phyloP scores from a whole-genome alignment of 2,888 invertebrate species.

The Hyles lineata region DNA sequence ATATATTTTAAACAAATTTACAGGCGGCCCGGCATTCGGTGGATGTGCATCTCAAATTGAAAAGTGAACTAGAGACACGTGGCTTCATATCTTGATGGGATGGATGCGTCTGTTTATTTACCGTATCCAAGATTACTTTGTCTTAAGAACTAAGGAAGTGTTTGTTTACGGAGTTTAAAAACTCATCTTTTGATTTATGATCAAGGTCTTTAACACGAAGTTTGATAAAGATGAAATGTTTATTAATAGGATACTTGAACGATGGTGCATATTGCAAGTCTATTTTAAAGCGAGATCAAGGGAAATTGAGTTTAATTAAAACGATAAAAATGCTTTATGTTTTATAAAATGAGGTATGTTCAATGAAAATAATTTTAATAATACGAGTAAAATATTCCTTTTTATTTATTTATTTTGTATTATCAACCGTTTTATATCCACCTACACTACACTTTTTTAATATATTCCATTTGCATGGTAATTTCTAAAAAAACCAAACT shows the following conservation, averaged over 20 bases:
- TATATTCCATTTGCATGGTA: no score
- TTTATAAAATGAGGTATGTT: no score
- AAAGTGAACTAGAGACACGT: constrained; percentile 18
- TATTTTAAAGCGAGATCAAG: constrained; percentile 2
- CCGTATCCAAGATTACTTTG: constrained; percentile 40
- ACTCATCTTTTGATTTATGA: constrained; percentile 26
- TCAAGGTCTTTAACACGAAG: constrained; percentile 32
- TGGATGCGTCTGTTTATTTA: constrained; percentile 48
- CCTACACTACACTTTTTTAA: no score
- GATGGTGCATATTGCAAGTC: background rate
- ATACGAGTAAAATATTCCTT: no score
- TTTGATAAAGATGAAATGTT: constrained; percentile 13
- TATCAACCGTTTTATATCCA: no score
- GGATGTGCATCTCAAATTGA: background rate
- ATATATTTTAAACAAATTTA: no score
- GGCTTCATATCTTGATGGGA: constrained; percentile 29
- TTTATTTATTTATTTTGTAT: no score
- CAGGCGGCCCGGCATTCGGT: no score
- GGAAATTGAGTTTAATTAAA: background rate
- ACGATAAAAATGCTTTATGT: background rate
- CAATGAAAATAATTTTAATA: no score
- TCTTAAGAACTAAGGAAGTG: constrained; percentile 30
- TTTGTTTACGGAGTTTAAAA: constrained; percentile 31
- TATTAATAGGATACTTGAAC: constrained; percentile 11
- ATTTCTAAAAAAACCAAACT: no score